These are phyloP conservation scores for Pseudococcus jackbeardsleyi DNA, from an alignment of 2,888 invertebrate species.

Conservation along the genomic window DNA sequence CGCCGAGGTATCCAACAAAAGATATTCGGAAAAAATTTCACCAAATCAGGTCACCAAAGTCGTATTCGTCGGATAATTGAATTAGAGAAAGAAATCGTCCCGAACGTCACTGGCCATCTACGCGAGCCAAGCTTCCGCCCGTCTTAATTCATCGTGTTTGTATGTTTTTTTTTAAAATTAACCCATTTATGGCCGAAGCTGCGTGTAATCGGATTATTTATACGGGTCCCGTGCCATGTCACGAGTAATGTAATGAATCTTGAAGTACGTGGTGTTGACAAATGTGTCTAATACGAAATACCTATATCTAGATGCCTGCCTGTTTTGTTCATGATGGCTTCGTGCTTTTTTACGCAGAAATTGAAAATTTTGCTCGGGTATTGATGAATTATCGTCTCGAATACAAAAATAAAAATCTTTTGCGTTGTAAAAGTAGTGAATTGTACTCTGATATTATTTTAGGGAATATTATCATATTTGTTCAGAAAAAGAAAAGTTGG, in stretches of 20 bases:
- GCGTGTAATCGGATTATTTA: slow-evolving; percentile 14
- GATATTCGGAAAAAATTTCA: slow-evolving; percentile 11
- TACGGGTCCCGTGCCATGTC: not conserved
- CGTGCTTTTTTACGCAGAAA: no score
- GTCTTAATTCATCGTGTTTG: not conserved
- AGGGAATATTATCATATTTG: no score
- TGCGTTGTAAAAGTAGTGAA: no score
- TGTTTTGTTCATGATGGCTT: no score
- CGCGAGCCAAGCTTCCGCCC: not conserved
- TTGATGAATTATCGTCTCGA: no score
- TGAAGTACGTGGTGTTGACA: not conserved
- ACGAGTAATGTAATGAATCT: not conserved
- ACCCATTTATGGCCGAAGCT: not conserved
- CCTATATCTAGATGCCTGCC: no score
- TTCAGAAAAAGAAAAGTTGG: no score
- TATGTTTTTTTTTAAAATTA: slow-evolving; percentile 20
- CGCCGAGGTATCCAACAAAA: not conserved
- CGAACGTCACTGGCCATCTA: not conserved
- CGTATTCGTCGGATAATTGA: slow-evolving; percentile 16
- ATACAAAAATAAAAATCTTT: no score
- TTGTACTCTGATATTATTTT: no score
- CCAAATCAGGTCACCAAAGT: slow-evolving; percentile 54
- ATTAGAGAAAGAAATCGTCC: slow-evolving; percentile 24
- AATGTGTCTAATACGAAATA: not conserved
- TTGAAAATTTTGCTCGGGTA: no score